phyloP scores from a whole-genome alignment of 2,888 invertebrate genomes.

The Blera fallax region DNA sequence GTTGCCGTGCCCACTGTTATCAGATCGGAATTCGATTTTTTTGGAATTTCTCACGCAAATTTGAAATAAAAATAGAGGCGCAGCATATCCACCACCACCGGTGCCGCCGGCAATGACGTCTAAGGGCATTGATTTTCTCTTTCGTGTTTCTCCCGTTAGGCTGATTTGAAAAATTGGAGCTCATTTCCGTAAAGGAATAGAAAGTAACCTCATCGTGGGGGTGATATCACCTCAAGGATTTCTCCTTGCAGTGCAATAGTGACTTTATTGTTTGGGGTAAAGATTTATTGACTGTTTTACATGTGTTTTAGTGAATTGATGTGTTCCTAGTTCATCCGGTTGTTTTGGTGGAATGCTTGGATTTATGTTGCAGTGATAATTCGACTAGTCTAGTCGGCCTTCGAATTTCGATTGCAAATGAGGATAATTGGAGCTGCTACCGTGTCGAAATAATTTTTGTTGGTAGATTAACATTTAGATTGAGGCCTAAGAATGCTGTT shows the following conservation, averaged over 20 bases:
- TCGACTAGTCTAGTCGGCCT: slow-evolving; percentile 13
- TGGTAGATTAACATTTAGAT: slow-evolving; percentile 25
- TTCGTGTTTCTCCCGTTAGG: neutral
- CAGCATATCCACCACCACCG: slow-evolving; percentile 26
- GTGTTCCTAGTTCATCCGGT: neutral
- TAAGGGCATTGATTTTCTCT: slow-evolving; percentile 51
- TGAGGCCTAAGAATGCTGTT: neutral
- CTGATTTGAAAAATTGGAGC: slow-evolving; percentile 18
- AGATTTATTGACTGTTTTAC: slow-evolving; percentile 39
- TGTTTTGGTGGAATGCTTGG: slow-evolving; percentile 4
- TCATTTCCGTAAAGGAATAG: slow-evolving; percentile 42
- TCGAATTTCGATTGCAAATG: slow-evolving; percentile 48
- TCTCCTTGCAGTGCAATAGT: slow-evolving; percentile 13
- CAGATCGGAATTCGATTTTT: slow-evolving; percentile 28
- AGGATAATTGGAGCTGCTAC: slow-evolving; percentile 34
- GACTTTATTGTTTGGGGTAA: neutral
- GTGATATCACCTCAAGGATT: slow-evolving; percentile 37
- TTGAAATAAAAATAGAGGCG: slow-evolving; percentile 54
- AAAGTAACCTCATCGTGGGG: slow-evolving; percentile 31
- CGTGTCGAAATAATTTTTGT: slow-evolving; percentile 41
- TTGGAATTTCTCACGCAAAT: slow-evolving; percentile 55
- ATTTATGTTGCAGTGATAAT: slow-evolving; percentile 34
- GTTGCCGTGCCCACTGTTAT: slow-evolving; percentile 63
- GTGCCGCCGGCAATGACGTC: slow-evolving; percentile 32
- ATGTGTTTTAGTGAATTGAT: slow-evolving; percentile 23